Evolutionary conservation across 30 jellyfish, hydroid and myxozoan species (phyloP).

Genomic region (Phacellophora camtschatica): DNA sequence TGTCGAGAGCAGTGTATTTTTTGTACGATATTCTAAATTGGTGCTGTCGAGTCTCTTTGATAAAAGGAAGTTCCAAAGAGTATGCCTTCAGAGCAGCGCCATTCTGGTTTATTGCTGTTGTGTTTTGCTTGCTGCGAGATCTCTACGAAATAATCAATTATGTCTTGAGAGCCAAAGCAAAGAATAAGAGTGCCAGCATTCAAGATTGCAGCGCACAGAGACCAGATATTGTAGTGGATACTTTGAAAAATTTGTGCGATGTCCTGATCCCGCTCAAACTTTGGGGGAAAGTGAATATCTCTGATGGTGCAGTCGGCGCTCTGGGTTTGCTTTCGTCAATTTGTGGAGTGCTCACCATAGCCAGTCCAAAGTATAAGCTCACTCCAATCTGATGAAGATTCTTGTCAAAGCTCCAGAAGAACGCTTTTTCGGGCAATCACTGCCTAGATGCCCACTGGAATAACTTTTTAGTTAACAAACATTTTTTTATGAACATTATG

Average conservation of each 20-base stretch:
- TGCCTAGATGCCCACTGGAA: too few species aligned
- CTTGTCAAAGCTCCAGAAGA: too few species aligned
- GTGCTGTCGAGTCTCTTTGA: conserved; percentile 85
- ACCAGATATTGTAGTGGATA: conserved; percentile 74
- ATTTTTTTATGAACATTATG: too few species aligned
- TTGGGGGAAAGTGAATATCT: conserved; percentile 69
- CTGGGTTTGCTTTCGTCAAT: conserved; percentile 80
- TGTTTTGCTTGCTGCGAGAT: conserved; percentile 72
- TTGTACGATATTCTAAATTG: conserved; percentile 78
- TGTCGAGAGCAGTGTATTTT: conserved; percentile 74
- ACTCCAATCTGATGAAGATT: too few species aligned
- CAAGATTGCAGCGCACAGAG: conserved; percentile 41
- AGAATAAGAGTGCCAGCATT: conserved; percentile 5
- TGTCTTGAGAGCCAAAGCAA: conserved; percentile 46
- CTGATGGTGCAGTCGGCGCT: conserved; percentile 74
- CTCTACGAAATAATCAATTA: conserved; percentile 71
- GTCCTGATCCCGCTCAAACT: conserved; percentile 62
- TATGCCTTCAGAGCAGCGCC: conserved; percentile 74
- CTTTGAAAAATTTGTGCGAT: conserved; percentile 67
- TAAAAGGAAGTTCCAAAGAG: conserved; percentile 69
- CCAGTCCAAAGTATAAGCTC: conserved; percentile 70
- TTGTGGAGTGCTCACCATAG: conserved; percentile 68
- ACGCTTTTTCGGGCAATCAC: too few species aligned
- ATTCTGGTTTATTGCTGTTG: conserved; percentile 87
- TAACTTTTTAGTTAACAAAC: too few species aligned